These are phyloP conservation scores for Schrankia costaestrigalis DNA, from an alignment of 2,888 invertebrate species.

Conservation along the genomic window DNA sequence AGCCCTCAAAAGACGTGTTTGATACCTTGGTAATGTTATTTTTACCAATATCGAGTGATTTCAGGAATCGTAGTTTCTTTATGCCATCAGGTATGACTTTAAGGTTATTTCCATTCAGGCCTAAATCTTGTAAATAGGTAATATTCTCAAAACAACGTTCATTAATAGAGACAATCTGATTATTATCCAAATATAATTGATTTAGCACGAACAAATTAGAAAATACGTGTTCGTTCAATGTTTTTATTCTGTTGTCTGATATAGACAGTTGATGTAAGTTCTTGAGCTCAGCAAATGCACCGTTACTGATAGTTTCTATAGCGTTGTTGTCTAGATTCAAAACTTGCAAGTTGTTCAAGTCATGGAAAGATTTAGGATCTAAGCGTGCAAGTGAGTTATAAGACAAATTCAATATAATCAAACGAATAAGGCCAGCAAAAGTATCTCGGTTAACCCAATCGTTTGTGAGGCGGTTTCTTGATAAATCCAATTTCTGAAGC, in stretches of 20 bases:
- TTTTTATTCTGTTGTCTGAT: constrained; percentile 84
- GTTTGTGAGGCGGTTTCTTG: constrained; percentile 86
- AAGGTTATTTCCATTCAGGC: constrained; percentile 86
- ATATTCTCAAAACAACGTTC: constrained; percentile 87
- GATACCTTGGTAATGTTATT: constrained; percentile 86
- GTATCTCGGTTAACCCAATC: constrained; percentile 89
- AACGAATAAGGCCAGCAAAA: constrained; percentile 86
- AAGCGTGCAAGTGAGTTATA: constrained; percentile 85
- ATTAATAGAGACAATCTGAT: constrained; percentile 84
- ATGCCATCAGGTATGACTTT: constrained; percentile 84
- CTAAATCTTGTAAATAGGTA: constrained; percentile 87
- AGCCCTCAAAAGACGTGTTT: constrained; percentile 87
- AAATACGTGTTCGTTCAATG: constrained; percentile 85
- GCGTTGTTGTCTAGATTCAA: constrained; percentile 87
- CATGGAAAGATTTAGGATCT: constrained; percentile 86
- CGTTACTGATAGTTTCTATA: constrained; percentile 85
- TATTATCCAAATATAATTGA: constrained; percentile 87
- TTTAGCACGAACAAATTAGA: constrained; percentile 86
- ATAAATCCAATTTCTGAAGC: constrained; percentile 86
- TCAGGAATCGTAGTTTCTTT: constrained; percentile 83
- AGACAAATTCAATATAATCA: constrained; percentile 87
- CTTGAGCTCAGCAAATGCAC: constrained; percentile 86
- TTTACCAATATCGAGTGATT: constrained; percentile 89
- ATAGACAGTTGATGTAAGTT: constrained; percentile 88
- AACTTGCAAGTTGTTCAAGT: constrained; percentile 87